A percentile compares a stretch with the other conserved stretches of the same genome.
Evolutionary conservation across 2,888 invertebrate genomes (phyloP).

Genomic region (Drosophila eohydei): DNA sequence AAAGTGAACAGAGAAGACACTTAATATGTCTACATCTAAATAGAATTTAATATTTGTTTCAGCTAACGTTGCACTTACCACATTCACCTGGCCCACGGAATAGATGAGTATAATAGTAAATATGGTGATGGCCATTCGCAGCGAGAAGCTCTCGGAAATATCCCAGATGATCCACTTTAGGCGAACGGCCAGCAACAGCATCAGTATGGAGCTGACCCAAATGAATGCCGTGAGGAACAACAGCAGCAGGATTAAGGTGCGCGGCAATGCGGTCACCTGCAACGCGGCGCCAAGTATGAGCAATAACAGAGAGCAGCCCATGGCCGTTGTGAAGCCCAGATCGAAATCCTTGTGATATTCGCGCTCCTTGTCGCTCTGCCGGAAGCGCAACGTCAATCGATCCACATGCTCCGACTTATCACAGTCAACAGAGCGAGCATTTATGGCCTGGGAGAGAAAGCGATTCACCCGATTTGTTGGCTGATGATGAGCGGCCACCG

Average conservation of each 20-base stretch:
- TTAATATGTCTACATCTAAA: not conserved
- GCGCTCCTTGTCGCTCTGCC: conserved; percentile 93
- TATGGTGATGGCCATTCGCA: conserved; percentile 93
- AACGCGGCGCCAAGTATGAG: conserved; percentile 91
- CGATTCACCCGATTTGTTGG: conserved; percentile 96
- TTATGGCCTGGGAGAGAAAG: conserved; percentile 95
- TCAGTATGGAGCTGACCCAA: conserved; percentile 94
- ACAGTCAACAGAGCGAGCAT: conserved; percentile 94
- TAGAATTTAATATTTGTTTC: not conserved
- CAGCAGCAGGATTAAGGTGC: conserved; percentile 92
- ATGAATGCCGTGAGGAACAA: conserved; percentile 95
- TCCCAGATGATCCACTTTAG: conserved; percentile 94
- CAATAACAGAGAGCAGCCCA: conserved; percentile 91
- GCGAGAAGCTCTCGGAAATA: conserved; percentile 92
- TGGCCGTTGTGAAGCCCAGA: conserved; percentile 93
- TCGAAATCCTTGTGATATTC: conserved; percentile 95
- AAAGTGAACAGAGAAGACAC: not conserved
- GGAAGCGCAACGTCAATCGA: conserved; percentile 93
- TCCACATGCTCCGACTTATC: conserved; percentile 96
- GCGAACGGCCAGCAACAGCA: conserved; percentile 92
- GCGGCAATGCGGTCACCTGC: conserved; percentile 91
- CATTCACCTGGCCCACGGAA: conserved; percentile 96
- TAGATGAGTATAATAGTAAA: conserved; percentile 94
- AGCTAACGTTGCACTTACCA: conserved; percentile 88
- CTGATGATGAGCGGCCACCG: conserved; percentile 92